phyloP scores from a whole-genome alignment of 2,113 vertebrate genomes.

The Scortum barcoo region DNA sequence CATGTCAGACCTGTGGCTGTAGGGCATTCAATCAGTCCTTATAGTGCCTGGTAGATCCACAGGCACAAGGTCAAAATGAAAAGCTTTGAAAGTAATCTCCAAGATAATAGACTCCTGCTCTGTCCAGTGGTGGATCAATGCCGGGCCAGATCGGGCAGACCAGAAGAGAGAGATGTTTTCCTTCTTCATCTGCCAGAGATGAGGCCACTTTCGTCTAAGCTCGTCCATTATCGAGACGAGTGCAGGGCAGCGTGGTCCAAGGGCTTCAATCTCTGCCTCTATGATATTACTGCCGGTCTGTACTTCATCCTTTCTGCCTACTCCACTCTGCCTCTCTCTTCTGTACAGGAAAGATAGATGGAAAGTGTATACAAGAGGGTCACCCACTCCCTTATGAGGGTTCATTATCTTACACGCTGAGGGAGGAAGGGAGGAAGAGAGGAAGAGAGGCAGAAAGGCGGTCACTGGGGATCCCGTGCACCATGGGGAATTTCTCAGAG shows the following conservation, averaged over 20 bases:
- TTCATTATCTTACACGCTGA: slow-evolving; percentile 68
- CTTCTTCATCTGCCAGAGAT: slow-evolving; percentile 57
- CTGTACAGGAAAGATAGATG: slow-evolving; percentile 57
- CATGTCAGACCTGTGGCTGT: slow-evolving; percentile 41
- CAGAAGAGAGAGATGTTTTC: slow-evolving; percentile 66
- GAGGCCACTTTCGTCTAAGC: slow-evolving; percentile 52
- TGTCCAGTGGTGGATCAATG: slow-evolving; percentile 74
- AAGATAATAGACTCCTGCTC: slow-evolving; percentile 79
- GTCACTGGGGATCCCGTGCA: slow-evolving; percentile 43
- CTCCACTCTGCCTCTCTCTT: slow-evolving; percentile 26
- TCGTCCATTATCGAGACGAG: slow-evolving; percentile 60
- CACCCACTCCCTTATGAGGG: slow-evolving; percentile 50
- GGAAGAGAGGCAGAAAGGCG: slow-evolving; percentile 35
- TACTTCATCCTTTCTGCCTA: slow-evolving; percentile 38
- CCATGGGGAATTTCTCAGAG: slow-evolving; percentile 49
- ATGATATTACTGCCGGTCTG: slow-evolving; percentile 54
- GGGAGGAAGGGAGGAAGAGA: slow-evolving; percentile 45
- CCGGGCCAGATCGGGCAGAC: slow-evolving; percentile 24
- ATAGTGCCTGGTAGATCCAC: slow-evolving; percentile 51
- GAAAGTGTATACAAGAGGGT: slow-evolving; percentile 58
- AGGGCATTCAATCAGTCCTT: slow-evolving; percentile 65
- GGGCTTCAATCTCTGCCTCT: slow-evolving; percentile 51
- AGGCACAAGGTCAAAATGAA: slow-evolving; percentile 64
- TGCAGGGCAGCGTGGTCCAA: slow-evolving; percentile 30
- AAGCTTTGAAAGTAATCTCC: slow-evolving; percentile 78